Percentiles rank a stretch among this genome's conserved stretches.
phyloP scores from a whole-genome alignment of 2,888 invertebrate genomes.

The Nipponacmea schrenckii region DNA sequence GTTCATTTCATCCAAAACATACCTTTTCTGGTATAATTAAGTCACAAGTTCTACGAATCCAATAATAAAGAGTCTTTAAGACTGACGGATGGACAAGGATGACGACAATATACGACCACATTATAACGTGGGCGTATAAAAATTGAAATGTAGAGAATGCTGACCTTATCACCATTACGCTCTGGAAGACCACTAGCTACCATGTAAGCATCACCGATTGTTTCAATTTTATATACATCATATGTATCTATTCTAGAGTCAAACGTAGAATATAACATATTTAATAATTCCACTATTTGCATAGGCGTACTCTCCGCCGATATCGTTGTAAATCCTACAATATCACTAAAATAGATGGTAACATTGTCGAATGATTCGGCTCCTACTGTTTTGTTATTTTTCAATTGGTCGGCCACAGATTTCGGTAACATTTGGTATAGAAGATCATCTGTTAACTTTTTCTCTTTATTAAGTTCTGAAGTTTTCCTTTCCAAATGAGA shows the following conservation, averaged over 20 bases:
- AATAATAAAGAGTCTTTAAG: too few relatives aligned
- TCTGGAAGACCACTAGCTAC: slow-evolving; percentile 54
- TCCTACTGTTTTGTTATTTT: slow-evolving; percentile 28
- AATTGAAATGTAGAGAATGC: too few relatives aligned
- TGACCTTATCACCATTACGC: slow-evolving; percentile 37
- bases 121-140: too few relatives aligned
- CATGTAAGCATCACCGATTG: slow-evolving; percentile 57
- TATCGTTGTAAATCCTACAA: slow-evolving; percentile 43
- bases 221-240: slow-evolving; percentile 58
- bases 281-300: slow-evolving; percentile 52
- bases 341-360: slow-evolving; percentile 43
- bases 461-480: slow-evolving; percentile 49
- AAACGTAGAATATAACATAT: slow-evolving; percentile 51
- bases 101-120: too few relatives aligned
- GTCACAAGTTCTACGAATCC: too few relatives aligned
- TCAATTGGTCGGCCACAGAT: slow-evolving; percentile 44
- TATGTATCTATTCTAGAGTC: slow-evolving; percentile 52
- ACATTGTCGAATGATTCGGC: slow-evolving; percentile 40
- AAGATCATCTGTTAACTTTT: slow-evolving; percentile 53
- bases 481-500: slow-evolving; percentile 43
- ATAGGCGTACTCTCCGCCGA: slow-evolving; percentile 37
- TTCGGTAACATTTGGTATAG: slow-evolving; percentile 59
- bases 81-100: too few relatives aligned
- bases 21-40: too few relatives aligned
- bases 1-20: too few relatives aligned